Evolutionary conservation across 2,888 invertebrate genomes (phyloP), one percentile per base, ranked within the genome.

Genomic region (Nomada hirtipes): DNA sequence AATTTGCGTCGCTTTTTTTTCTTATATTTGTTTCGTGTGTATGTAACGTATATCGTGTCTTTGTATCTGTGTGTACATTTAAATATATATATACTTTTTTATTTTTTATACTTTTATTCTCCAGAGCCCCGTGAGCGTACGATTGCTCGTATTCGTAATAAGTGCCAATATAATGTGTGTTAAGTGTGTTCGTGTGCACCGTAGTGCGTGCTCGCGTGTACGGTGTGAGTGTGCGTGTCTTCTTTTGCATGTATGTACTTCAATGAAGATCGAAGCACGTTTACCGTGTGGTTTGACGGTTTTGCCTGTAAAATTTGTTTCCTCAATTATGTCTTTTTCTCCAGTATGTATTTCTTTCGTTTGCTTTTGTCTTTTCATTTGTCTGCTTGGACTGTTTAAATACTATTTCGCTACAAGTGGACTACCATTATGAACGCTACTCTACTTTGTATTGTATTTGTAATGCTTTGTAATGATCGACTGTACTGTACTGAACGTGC

Each of bases 361-460:
- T 36, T 36, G 36, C 36, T 36, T 36, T 36, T 36, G 36, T 79
- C 78, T 70, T 81, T 82, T 47, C 47, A 47, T 81, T 75, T 73
- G 82, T 76, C 75, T 82, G 85, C 65, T 77, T 81, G 68, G 83
- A 74, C 84, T 84, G 83, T 89, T 91, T 91, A 90, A 91, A 90
- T 77, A 89, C 93, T 93, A 93, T 93, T 93, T 93, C 93, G 93
- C 93, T 93, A 93, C 92, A 90, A 73, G 91, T 93, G 93, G 92
- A 92, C 92, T 93, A 93, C 90, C 90, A 86, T 90, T 92, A 92
- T 93, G 92, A 92, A 90, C 89, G 89, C 93, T 93, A 93, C 90
- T 84, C 92, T 93, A 93, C 91, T 92, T 91, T 93, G 93, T 92
- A 83, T 80, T 79, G 80, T 80, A 89, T 92, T 87, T 92, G 90